Evolutionary conservation across 2,113 vertebrate genomes (phyloP).

Genomic region (Pelecanus crispus): DNA sequence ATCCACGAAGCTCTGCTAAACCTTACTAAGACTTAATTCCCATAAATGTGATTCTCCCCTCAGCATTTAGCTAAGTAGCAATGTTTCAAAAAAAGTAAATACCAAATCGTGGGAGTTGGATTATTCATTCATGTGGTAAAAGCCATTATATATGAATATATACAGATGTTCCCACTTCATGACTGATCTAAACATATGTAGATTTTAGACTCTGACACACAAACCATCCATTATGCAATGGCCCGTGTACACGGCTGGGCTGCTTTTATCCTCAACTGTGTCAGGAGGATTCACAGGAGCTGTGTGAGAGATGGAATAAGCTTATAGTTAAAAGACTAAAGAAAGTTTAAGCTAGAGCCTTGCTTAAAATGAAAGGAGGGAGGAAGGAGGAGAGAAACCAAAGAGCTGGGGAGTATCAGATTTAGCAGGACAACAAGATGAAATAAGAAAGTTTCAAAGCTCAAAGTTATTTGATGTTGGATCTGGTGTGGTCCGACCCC

Average conservation of each 20-base stretch:
- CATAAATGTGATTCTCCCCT: slow-evolving; percentile 20
- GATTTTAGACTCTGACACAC: slow-evolving; percentile 31
- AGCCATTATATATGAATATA: slow-evolving; percentile 35
- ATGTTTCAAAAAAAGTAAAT: slow-evolving; percentile 42
- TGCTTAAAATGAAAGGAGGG: neutral
- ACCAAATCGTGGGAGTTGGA: slow-evolving; percentile 8
- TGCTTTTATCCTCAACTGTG: neutral
- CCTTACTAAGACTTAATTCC: slow-evolving; percentile 36
- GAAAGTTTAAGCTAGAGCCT: neutral
- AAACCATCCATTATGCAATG: slow-evolving; percentile 34
- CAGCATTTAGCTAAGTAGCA: neutral
- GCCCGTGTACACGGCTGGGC: neutral
- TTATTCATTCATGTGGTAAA: slow-evolving; percentile 48
- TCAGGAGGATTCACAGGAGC: neutral
- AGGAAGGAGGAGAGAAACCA: neutral
- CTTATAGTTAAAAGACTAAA: neutral
- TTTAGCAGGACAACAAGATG: neutral
- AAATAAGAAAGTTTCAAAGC: slow-evolving; percentile 24
- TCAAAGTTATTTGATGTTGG: neutral
- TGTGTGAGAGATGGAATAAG: slow-evolving; percentile 2
- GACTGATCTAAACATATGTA: slow-evolving; percentile 41
- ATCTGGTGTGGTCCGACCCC: neutral
- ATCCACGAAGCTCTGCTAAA: neutral
- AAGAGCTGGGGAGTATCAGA: neutral
- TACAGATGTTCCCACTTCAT: slow-evolving; percentile 52